Base-by-base conservation (phyloP, 2,113 vertebrate species). In the Bucco capensis region DNA sequence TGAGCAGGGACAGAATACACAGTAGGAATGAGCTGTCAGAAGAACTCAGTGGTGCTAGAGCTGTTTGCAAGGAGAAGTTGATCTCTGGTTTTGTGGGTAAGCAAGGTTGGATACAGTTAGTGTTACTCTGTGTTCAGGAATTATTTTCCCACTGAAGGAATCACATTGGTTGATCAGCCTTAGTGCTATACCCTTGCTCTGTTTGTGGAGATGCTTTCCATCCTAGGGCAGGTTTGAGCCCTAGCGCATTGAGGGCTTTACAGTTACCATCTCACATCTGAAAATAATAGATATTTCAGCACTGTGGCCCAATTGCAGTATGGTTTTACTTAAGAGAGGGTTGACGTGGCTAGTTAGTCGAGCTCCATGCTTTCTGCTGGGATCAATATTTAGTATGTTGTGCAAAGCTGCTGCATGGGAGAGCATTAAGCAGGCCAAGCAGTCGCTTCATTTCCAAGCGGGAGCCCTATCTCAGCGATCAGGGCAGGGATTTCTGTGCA, bases 401-500 rank as follows among this genome's bases (percentile, higher is more conserved):
- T 19, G n/a, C 27, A 54, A 38, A 73, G 50, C 49, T 30, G 33
- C 54, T 56, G 42, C 19, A 3, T 18, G 5, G 23, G 33, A 40
- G 9, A 70, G 61, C 66, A 14, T 12, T 8, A 24, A 72, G 38
- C 71, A 61, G 67, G 38, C 40, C 35, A 33, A 67, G 72, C 64
- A 23, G 11, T 21, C 4, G 0, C 60, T 64, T 28, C 0, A 0
- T 54, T 79, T 78, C 51, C 49, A 75, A 50, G 71, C 0, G 0
- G 37, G 42, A 80, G 31, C 51, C 65, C 12, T 23, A 4, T 31
- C 47, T 58, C 12, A 8, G 30, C 5, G 1, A 33, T 8, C 1
- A 3, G 28, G 7, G 54, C 87, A 38, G 8, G 40, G 71, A 60
- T 49, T 89, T 87, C 90, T 81, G 65, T 2, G 2, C n/a, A 47